Evolutionary conservation across 2,888 invertebrate species (phyloP).

Genomic region (Callimorpha dominula): DNA sequence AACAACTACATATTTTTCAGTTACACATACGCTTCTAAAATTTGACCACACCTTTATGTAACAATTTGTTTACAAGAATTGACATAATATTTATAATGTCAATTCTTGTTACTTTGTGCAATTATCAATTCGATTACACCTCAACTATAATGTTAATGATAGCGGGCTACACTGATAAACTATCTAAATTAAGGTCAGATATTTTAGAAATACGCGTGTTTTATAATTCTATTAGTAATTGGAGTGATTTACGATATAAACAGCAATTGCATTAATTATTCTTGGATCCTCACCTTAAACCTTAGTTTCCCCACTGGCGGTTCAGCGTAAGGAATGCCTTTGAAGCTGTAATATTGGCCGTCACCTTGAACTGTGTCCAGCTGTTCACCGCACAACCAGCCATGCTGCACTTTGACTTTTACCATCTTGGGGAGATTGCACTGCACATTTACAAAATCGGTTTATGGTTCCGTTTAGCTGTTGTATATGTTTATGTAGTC

Average conservation of each 20-base stretch:
- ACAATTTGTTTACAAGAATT: too few relatives aligned
- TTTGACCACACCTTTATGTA: too few relatives aligned
- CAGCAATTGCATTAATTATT: not conserved
- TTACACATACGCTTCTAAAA: too few relatives aligned
- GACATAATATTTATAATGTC: too few relatives aligned
- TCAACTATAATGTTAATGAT: not conserved
- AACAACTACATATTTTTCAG: too few relatives aligned
- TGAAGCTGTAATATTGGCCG: conserved; percentile 61
- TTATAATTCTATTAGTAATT: too few relatives aligned
- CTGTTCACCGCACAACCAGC: conserved; percentile 57
- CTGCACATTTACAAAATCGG: not conserved
- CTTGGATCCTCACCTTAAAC: conserved; percentile 73
- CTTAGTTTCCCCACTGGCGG: conserved; percentile 80
- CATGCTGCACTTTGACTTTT: conserved; percentile 74
- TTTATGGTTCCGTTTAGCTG: too few relatives aligned
- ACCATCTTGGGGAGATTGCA: not conserved
- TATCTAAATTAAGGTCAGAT: not conserved
- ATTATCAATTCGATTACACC: not conserved
- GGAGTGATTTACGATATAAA: too few relatives aligned
- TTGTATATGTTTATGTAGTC: too few relatives aligned
- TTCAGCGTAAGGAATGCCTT: conserved; percentile 82
- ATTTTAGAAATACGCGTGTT: not conserved
- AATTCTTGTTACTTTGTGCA: not conserved
- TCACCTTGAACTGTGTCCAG: conserved; percentile 48
- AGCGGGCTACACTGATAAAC: not conserved